These are phyloP conservation scores for Lasioglossum lativentre DNA, from an alignment of 2,888 invertebrate genomes.

Conservation along the genomic window DNA sequence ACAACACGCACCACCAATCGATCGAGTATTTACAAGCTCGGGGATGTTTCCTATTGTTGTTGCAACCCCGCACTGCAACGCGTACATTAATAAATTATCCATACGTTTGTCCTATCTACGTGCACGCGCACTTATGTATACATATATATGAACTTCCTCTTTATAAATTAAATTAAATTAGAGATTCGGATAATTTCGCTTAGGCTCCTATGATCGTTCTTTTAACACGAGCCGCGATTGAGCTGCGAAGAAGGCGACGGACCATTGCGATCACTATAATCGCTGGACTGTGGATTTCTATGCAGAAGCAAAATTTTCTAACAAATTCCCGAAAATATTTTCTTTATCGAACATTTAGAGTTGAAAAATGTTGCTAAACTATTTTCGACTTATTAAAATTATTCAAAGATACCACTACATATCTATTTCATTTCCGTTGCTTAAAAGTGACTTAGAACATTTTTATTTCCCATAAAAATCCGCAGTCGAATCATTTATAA, in stretches of 20 bases:
- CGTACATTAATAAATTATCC: slow-evolving; percentile 65
- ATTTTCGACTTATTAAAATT: too few relatives aligned
- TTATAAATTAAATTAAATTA: slow-evolving; percentile 70
- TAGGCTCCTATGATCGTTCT: neutral
- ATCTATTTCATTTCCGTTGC: too few relatives aligned
- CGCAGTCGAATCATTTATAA: neutral
- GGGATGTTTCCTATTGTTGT: slow-evolving; percentile 33
- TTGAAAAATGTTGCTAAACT: too few relatives aligned
- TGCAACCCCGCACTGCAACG: slow-evolving; percentile 36
- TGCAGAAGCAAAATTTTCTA: neutral
- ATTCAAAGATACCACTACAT: too few relatives aligned
- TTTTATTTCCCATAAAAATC: too few relatives aligned
- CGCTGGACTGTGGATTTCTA: neutral
- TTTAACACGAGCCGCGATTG: neutral
- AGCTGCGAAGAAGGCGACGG: neutral
- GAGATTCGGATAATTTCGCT: slow-evolving; percentile 28
- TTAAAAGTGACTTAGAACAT: too few relatives aligned
- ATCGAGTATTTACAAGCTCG: slow-evolving; percentile 65
- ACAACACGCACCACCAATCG: slow-evolving; percentile 56
- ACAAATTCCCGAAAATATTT: neutral
- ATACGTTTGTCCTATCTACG: slow-evolving; percentile 10
- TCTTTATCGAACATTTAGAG: neutral
- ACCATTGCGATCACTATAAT: neutral
- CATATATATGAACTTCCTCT: slow-evolving; percentile 50
- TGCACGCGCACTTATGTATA: slow-evolving; percentile 31